Evolutionary conservation across 2,888 invertebrate genomes (phyloP), one percentile per base, ranked within the genome.

Genomic region (Venustoraphidia nigricollis): DNA sequence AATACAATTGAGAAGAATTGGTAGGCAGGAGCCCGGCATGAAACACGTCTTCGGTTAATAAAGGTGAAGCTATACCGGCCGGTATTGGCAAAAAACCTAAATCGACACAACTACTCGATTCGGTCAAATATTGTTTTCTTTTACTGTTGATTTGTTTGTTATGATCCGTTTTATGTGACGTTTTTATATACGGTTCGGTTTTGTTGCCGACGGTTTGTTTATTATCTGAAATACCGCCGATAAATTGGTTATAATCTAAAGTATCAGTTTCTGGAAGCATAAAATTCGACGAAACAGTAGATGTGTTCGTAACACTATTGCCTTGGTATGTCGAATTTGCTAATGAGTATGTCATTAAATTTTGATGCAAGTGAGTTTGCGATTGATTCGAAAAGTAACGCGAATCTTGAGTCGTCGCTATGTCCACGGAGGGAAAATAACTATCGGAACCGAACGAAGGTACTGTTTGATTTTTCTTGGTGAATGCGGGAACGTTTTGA

Each of bases 21-120:
- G 65, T 63, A 11, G 65, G 60, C 34, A 66, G 53, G 1, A 61
- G 53, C 54, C 65, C 64, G 3, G 61, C 52, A 52, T 66, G 66
- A 48, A 66, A 67, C 10, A 43, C 42, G 56, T 67, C 68, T 47
- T 68, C 68, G 0, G 65, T 65, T 46, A 67, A 57, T 50, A 67
- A 59, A 2, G 67, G 67, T 1, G 66, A 66, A 55, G 63, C 65
- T 27, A 66, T 64, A 10, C 62, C 54, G n/a, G 60, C 62, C 17
- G 64, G 62, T 58, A 66, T 61, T 3, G 66, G 59, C 5, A 67
- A 52, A 50, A 68, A 65, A 14, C 63, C 60, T 49, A 66, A 60
- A 52, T 67, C 67, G 10, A 60, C 59, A 44, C n/a, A 8, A 35
- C 34, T 36, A 36, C 10, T 17, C 47, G 37, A 43, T 14, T 11